Evolutionary conservation across 2,888 invertebrate species (phyloP).

Genomic region (Portevinia maculata): DNA sequence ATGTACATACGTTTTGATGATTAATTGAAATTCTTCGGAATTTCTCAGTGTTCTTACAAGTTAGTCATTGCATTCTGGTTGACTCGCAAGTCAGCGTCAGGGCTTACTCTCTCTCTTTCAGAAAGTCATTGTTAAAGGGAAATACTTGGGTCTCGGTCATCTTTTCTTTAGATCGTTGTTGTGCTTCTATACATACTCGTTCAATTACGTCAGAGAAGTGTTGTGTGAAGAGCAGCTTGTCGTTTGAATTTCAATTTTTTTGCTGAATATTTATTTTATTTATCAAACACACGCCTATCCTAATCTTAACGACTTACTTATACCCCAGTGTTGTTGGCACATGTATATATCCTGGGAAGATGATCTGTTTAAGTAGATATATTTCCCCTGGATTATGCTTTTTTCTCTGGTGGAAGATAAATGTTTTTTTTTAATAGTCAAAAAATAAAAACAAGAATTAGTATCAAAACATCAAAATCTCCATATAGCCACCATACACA

Average conservation of each 20-base stretch:
- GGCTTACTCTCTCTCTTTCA: background rate
- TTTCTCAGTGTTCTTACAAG: slow-evolving; percentile 45
- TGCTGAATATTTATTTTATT: slow-evolving; percentile 40
- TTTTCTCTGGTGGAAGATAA: slow-evolving; percentile 21
- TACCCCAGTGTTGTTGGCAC: slow-evolving; percentile 9
- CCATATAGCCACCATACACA: slow-evolving; percentile 65
- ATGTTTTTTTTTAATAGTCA: slow-evolving; percentile 26
- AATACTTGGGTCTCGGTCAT: slow-evolving; percentile 56
- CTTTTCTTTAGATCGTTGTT: slow-evolving; percentile 20
- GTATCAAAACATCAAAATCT: slow-evolving; percentile 60
- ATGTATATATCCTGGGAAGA: slow-evolving; percentile 24
- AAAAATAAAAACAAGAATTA: slow-evolving; percentile 13
- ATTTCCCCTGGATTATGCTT: slow-evolving; percentile 25
- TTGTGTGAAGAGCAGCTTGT: slow-evolving; percentile 14
- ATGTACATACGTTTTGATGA: slow-evolving; percentile 51
- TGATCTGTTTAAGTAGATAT: slow-evolving; percentile 32
- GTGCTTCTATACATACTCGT: slow-evolving; percentile 13
- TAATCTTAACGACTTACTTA: slow-evolving; percentile 30
- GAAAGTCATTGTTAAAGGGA: slow-evolving; percentile 48
- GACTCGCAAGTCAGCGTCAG: slow-evolving; percentile 32
- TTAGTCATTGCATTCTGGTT: slow-evolving; percentile 56
- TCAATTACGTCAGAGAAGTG: slow-evolving; percentile 67
- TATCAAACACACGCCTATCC: slow-evolving; percentile 17
- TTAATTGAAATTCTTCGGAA: slow-evolving; percentile 67
- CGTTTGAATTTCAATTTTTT: slow-evolving; percentile 57